Evolutionary conservation across 2,888 invertebrate species (phyloP), one percentile per base, ranked within the genome.

Genomic region (Nasonovia ribisnigri): DNA sequence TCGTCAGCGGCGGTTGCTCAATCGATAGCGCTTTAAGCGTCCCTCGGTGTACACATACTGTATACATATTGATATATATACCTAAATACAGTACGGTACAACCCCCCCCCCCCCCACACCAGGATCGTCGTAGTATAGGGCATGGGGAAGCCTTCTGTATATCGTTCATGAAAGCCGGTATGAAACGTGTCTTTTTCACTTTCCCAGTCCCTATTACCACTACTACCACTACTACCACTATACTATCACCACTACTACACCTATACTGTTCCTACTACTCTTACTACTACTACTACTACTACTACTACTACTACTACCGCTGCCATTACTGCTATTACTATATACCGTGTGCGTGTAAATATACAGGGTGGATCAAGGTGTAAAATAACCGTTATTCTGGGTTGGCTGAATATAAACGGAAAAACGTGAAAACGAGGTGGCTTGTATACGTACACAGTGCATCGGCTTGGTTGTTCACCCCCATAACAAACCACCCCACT

Each of bases 1-100:
- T 48, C 86, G 67, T 43, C 67, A 43, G 43, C 86, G 57, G 36
- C 93, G 84, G 89, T 43, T 54, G 67, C 93, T 89, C 92, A 93
- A 93, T 93, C 92, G 92, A 93, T 93, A 93, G 92, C 88, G 92
- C 60, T 86, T 60, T 60, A 36, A 92, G 86, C 91, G 86, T 92
- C 92, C 88, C 92, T 88, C 36, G 20, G 77, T 48, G 51, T 36
- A 54, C 84, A 88, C 16, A 48, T 29, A 67, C 20, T 42, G 77
- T 48, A 51, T 51, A 51, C 20, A 51, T 51, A 48, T 11, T n/a
- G 5, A 77, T 77, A 77, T 77, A 77, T 36, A 77, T 77, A 77
- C 36, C 77, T 36, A 36, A 77, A 77, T n/a, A 29, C 54, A 36
- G 88, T 42, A 51, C 36, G 11, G 86, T 86, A 86, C 26, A 86